Evolutionary conservation across 2,888 invertebrate genomes (phyloP), one percentile per base, ranked within the genome.

Genomic region (Perizoma affinitatum): DNA sequence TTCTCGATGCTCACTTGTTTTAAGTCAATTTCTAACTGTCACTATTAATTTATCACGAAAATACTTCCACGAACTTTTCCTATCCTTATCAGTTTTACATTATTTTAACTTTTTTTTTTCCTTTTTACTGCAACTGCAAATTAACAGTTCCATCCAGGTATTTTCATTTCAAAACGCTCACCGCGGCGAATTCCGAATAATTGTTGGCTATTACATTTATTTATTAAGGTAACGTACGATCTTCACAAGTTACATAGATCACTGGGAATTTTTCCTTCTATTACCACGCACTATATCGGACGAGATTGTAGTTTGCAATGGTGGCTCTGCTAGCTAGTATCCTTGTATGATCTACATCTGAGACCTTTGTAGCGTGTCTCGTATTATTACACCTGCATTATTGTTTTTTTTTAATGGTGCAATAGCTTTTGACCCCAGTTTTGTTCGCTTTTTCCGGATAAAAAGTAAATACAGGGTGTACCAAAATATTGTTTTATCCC

Each of bases 291-390:
- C 49, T 50, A 53, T 40, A 11, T 22, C 6, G 11, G 38, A 11
- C 53, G 53, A 40, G 48, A 40, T 44, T 53, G 9, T 35, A n/a
- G 22, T 11, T 52, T n/a, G 58, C 42, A 58, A 58, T 58, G 53
- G 11, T 43, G 38, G 8, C 5, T 6, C 11, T 9, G 38, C 48
- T n/a, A 40, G 11, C 48, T 5, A 45, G 22, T 61, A 61, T 61
- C 61, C 61, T 57, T 41, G 56, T 46, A 36, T 61, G 61, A 57
- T 56, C 49, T 61, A 61, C 61, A 52, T 53, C 9, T 38, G 40
- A 9, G 56, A 11, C 54, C 59, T 60, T 50, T 54, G 49, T 54
- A 35, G 54, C 50, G 54, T 41, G 34, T 38, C 36, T 33, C 36
- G 45, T 45, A 35, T 33, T 54, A 46, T 42, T 54, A 54, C 53